A percentile compares a stretch with the other conserved stretches of the same genome.
phyloP scores from a whole-genome alignment of 2,113 vertebrate species.

The Corydoras maculifer region DNA sequence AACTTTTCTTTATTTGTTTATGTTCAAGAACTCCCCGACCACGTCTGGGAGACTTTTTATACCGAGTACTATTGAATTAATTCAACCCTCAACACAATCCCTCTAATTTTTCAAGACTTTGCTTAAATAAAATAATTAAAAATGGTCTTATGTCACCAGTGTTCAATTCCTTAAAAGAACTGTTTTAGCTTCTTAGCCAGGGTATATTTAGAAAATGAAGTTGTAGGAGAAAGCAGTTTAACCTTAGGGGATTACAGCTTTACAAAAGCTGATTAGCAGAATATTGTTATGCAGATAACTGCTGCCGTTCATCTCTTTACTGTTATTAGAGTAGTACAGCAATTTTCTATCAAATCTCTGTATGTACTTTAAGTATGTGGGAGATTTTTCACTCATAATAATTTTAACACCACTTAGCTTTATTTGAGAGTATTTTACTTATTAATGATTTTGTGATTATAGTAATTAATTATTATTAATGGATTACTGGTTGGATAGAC shows the following conservation, averaged over 20 bases:
- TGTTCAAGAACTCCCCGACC: not conserved
- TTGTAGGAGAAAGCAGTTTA: constrained; percentile 24
- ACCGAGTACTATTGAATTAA: not conserved
- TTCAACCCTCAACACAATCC: constrained; percentile 30
- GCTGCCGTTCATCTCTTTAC: constrained; percentile 17
- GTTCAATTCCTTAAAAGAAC: constrained; percentile 13
- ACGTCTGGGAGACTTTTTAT: constrained; percentile 5
- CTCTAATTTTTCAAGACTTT: constrained; percentile 44
- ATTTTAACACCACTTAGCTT: no score
- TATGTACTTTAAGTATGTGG: no score
- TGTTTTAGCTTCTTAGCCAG: constrained; percentile 18
- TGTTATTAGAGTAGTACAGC: constrained; percentile 2
- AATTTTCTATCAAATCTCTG: no score
- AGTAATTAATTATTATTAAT: no score
- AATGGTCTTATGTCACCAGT: constrained; percentile 22
- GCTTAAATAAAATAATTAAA: constrained; percentile 37
- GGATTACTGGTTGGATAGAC: no score
- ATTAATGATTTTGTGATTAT: no score
- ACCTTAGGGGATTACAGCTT: constrained; percentile 16
- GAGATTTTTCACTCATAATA: no score
- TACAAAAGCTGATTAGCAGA: constrained; percentile 37
- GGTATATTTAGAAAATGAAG: constrained; percentile 19
- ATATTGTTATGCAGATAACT: constrained; percentile 38
- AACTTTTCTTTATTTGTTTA: constrained; percentile 22
- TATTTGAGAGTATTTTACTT: no score